Percentiles rank a stretch among this genome's conserved stretches.
Evolutionary conservation across 2,113 vertebrate genomes (phyloP).

Genomic region (Mobula hypostoma): DNA sequence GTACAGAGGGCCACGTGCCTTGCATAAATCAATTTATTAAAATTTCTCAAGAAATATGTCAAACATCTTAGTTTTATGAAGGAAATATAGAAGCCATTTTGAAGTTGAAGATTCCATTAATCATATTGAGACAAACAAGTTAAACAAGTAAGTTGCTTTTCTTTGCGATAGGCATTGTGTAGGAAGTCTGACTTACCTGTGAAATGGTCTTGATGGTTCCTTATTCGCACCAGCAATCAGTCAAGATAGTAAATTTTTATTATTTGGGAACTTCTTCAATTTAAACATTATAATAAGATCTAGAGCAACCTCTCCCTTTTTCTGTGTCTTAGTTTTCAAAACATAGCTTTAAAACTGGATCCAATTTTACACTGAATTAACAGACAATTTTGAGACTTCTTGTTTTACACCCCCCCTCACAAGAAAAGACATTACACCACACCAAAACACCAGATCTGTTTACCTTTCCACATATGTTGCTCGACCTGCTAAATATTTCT

Average conservation of each 20-base stretch:
- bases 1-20: no score
- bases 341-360: not conserved
- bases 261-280: not conserved
- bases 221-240: not conserved
- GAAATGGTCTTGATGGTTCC: not conserved
- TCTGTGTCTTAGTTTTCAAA: not conserved
- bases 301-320: not conserved
- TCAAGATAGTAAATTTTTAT: not conserved
- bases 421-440: no score
- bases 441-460: no score
- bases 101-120: not conserved
- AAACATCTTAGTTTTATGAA: not conserved
- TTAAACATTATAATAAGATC: not conserved
- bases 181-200: not conserved
- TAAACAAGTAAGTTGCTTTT: not conserved
- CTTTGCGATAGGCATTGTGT: not conserved
- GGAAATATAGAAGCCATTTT: not conserved
- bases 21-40: no score
- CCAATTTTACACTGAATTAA: not conserved
- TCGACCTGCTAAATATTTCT: no score
- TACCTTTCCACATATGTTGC: no score
- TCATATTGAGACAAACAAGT: not conserved
- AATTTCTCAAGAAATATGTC: not conserved
- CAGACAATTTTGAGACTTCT: not conserved
- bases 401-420: not conserved